Percentiles rank a stretch among this genome's conserved stretches.
These are phyloP conservation scores for Caligus rogercresseyi DNA, from an alignment of 1,140 invertebrate species.

Conservation along the genomic window DNA sequence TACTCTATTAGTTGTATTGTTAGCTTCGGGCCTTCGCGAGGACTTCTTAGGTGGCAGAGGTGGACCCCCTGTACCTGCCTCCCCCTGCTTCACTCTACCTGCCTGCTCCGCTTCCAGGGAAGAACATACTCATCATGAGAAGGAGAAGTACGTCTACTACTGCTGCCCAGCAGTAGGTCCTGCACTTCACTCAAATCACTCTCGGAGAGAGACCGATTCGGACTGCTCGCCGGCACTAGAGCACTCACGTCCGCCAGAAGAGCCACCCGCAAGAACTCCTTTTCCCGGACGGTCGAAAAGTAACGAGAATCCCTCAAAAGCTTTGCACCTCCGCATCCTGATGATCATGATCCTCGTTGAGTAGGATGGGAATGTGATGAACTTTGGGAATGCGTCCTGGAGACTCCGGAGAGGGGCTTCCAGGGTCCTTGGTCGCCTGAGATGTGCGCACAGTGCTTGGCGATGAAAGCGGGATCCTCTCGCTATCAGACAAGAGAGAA, in stretches of 20 bases:
- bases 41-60: not conserved
- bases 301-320: not conserved
- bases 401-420: not conserved
- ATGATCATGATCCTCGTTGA: not conserved
- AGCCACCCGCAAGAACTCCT: not conserved
- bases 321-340: slow-evolving; percentile 1
- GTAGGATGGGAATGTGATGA: slow-evolving; percentile 4
- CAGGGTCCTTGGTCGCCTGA: not conserved
- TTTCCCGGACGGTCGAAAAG: not conserved
- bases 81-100: too few species aligned
- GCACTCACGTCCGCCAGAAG: not conserved
- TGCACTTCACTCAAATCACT: slow-evolving; percentile 13
- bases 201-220: not conserved
- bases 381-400: slow-evolving; percentile 2
- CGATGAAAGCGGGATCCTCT: not conserved
- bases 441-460: slow-evolving; percentile 5
- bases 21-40: not conserved
- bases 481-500: slow-evolving; percentile 6
- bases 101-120: too few species aligned
- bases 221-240: not conserved
- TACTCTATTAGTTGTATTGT: too few species aligned
- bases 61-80: not conserved
- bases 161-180: not conserved
- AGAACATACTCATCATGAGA: too few species aligned
- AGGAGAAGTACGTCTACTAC: too few species aligned